phyloP scores from a whole-genome alignment of 2,113 vertebrate genomes.

The Astatotilapia flaviijosephi region DNA sequence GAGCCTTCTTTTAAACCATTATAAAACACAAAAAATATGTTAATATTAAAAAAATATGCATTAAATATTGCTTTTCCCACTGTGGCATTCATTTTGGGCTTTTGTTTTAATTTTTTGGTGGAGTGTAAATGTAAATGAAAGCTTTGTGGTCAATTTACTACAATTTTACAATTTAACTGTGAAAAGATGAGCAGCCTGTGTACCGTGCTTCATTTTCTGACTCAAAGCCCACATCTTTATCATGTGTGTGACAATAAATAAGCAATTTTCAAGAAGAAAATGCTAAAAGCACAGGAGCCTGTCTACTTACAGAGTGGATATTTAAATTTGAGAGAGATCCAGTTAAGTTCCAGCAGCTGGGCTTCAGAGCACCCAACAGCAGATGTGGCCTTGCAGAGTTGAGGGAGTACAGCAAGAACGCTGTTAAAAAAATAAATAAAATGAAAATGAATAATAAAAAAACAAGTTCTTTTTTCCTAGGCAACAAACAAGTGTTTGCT shows the following conservation, averaged over 20 bases:
- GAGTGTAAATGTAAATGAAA: neutral
- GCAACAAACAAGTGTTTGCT: neutral
- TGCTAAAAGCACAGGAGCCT: neutral
- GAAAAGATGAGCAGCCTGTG: neutral
- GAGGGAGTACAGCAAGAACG: neutral
- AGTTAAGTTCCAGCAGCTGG: neutral
- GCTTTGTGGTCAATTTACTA: neutral
- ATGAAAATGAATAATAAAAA: neutral
- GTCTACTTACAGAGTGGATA: neutral
- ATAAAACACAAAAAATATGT: neutral
- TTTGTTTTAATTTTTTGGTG: neutral
- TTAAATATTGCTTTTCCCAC: neutral
- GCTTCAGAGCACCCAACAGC: neutral
- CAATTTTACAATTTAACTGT: neutral
- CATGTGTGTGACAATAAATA: neutral
- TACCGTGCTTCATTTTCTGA: neutral
- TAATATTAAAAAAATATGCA: neutral
- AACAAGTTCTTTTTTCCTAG: rapidly evolving
- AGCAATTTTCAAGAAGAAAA: neutral
- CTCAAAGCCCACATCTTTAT: neutral
- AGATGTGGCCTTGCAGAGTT: neutral
- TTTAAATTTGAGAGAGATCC: neutral
- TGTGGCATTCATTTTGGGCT: neutral
- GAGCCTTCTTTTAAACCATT: neutral
- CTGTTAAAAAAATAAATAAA: neutral